Conservation (phyloP, 2,888 invertebrate species). For the Lithophane socia region DNA sequence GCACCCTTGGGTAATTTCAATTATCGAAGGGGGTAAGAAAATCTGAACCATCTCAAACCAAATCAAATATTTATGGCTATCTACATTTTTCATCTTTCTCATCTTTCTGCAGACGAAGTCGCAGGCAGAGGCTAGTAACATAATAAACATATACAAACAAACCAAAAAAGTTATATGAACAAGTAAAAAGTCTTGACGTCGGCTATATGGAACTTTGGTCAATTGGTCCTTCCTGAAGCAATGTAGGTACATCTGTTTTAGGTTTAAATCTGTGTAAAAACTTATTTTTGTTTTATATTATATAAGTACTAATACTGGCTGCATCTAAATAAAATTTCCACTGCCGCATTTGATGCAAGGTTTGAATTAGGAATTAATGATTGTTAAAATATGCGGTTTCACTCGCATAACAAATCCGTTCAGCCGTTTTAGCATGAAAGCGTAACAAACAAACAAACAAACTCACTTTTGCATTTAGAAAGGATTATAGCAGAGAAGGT, state of each 20-base stretch:
- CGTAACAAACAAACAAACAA: too few species aligned
- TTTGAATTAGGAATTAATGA: constrained; percentile 1
- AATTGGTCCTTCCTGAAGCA: background rate
- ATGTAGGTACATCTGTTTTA: background rate
- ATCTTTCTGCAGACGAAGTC: too few species aligned
- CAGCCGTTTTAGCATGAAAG: too few species aligned
- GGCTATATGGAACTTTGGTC: constrained; percentile 22
- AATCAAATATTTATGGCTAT: too few species aligned
- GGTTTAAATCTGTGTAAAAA: background rate
- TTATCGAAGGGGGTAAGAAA: too few species aligned
- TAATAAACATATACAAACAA: constrained; percentile 3
- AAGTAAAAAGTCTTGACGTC: constrained; percentile 36
- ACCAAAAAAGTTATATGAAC: constrained; percentile 8
- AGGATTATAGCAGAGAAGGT: too few species aligned
- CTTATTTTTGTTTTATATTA: background rate
- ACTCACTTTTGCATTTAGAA: too few species aligned
- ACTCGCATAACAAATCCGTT: too few species aligned
- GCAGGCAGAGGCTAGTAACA: background rate
- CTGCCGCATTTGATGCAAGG: background rate
- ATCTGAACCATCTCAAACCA: too few species aligned
- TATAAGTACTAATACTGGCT: background rate
- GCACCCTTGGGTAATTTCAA: too few species aligned
- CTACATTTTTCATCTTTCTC: too few species aligned
- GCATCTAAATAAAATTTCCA: background rate
- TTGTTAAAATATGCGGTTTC: too few species aligned